Evolutionary conservation across 2,888 invertebrate genomes (phyloP).

Genomic region (Aleiodes testaceus): DNA sequence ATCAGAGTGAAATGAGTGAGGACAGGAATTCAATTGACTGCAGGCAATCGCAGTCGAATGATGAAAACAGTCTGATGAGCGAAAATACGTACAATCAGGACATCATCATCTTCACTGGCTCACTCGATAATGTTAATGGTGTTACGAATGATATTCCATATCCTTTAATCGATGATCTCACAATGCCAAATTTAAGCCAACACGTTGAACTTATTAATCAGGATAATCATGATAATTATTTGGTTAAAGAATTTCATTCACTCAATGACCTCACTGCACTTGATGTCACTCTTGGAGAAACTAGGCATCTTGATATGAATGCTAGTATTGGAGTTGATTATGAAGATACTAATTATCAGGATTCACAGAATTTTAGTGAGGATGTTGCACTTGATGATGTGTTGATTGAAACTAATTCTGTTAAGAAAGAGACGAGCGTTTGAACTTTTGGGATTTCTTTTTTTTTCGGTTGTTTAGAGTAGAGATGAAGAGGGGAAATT

Average conservation of each 20-base stretch:
- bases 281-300: constrained; percentile 53
- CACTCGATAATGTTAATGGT: constrained; percentile 52
- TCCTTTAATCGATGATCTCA: constrained; percentile 47
- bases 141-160: constrained; percentile 51
- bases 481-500: not conserved
- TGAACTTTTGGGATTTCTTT: constrained; percentile 50
- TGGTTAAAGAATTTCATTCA: constrained; percentile 57
- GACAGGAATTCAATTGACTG: constrained; percentile 47
- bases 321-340: constrained; percentile 51
- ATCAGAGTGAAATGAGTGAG: constrained; percentile 57
- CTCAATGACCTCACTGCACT: constrained; percentile 56
- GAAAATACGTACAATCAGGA: constrained; percentile 53
- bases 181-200: constrained; percentile 43
- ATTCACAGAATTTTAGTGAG: constrained; percentile 48
- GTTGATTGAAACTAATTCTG: constrained; percentile 53
- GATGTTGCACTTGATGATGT: constrained; percentile 49
- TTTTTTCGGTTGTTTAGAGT: too few relatives aligned
- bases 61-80: constrained; percentile 55
- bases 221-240: constrained; percentile 39
- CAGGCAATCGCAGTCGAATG: constrained; percentile 53
- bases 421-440: constrained; percentile 70
- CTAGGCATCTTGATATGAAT: constrained; percentile 52
- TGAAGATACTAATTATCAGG: constrained; percentile 49
- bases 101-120: constrained; percentile 40
- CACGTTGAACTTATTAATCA: constrained; percentile 18